Conservation (phyloP, 2,888 invertebrate genomes). For the Acronicta aceris region DNA sequence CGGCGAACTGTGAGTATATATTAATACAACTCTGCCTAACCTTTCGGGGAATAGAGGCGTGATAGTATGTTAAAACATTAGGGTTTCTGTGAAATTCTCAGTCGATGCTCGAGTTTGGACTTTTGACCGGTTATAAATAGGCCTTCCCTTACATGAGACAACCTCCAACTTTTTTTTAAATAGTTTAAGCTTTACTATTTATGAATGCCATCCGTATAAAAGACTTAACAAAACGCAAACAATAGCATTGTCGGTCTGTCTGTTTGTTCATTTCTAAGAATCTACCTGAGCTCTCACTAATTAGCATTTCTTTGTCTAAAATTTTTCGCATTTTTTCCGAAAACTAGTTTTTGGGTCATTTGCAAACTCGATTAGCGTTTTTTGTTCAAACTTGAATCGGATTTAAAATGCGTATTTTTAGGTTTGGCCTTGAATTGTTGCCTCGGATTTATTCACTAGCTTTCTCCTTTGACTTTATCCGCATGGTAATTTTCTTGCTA, state of each 20-base stretch:
- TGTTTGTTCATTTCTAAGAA: slow-evolving; percentile 26
- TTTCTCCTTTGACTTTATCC: background rate
- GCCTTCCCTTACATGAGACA: too few species aligned
- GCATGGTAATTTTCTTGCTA: too few species aligned
- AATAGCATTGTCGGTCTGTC: slow-evolving; percentile 22
- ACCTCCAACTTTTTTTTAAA: too few species aligned
- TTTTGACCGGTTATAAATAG: too few species aligned
- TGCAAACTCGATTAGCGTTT: background rate
- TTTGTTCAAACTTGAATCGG: slow-evolving; percentile 6
- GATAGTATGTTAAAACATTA: too few species aligned
- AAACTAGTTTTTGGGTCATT: slow-evolving; percentile 6
- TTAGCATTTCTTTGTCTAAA: slow-evolving; percentile 5
- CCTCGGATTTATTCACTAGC: background rate
- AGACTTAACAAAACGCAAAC: background rate
- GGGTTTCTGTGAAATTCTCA: too few species aligned
- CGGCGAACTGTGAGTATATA: too few species aligned
- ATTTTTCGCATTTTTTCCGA: slow-evolving; percentile 10
- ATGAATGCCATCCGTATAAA: background rate
- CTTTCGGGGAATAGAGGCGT: too few species aligned
- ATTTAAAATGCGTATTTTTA: slow-evolving; percentile 7
- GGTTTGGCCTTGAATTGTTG: background rate
- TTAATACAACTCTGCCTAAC: too few species aligned
- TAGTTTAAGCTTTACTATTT: too few species aligned
- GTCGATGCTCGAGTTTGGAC: too few species aligned
- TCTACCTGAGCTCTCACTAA: slow-evolving; percentile 31